Conservation (phyloP, 53 echinoderm and acorn worm genomes). For the Antedon mediterranea region DNA sequence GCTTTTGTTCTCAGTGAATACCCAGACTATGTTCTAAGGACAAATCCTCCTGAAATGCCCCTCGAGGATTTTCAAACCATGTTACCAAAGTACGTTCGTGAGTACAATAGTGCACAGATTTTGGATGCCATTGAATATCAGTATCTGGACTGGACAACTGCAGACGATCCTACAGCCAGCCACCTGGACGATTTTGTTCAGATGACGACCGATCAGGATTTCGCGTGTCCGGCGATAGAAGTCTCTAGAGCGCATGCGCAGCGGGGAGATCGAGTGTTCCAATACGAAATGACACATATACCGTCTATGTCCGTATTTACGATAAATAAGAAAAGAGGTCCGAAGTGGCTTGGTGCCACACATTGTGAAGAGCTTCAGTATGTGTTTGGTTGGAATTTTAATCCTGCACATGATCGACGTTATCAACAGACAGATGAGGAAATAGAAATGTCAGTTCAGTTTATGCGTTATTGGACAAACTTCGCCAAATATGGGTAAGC, state of each 20-base stretch:
- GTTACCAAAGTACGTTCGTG: not conserved
- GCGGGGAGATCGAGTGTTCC: conserved; percentile 22
- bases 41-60: conserved; percentile 19
- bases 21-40: not conserved
- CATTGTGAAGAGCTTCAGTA: conserved; percentile 62
- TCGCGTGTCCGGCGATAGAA: conserved; percentile 15
- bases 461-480: conserved; percentile 55
- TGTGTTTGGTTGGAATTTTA: conserved; percentile 54
- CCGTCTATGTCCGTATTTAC: conserved; percentile 42
- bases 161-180: conserved; percentile 10
- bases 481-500: conserved; percentile 70
- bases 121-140: conserved; percentile 15
- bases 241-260: conserved; percentile 22
- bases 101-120: not conserved
- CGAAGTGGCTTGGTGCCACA: conserved; percentile 46
- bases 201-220: conserved; percentile 28
- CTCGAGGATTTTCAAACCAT: conserved; percentile 11
- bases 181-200: conserved; percentile 25
- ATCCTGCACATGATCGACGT: conserved; percentile 11
- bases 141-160: conserved; percentile 14
- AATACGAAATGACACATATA: conserved; percentile 58
- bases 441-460: conserved; percentile 14
- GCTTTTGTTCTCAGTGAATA: conserved; percentile 18
- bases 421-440: conserved; percentile 34
- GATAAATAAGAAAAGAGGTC: conserved; percentile 5